These are phyloP conservation scores for Laticauda laticaudata DNA, from an alignment of 2,113 vertebrate genomes.

Conservation along the genomic window DNA sequence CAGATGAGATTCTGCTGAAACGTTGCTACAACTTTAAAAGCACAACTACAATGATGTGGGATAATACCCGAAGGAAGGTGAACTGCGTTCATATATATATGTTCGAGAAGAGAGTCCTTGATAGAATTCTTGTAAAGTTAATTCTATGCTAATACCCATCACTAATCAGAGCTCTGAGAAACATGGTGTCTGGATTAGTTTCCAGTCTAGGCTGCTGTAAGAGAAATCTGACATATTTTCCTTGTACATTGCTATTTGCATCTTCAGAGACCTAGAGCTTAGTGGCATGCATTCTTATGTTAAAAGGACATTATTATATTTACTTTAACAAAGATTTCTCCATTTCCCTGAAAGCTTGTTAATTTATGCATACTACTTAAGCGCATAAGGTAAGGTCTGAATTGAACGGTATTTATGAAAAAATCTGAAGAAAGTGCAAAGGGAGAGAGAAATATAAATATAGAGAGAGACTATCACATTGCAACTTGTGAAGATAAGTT, in stretches of 20 bases:
- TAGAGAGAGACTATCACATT: not conserved
- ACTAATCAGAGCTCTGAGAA: not conserved
- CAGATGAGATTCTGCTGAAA: no score
- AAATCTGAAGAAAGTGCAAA: not conserved
- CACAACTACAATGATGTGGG: no score
- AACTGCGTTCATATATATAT: no score
- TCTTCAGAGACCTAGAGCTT: not conserved
- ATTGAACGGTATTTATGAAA: not conserved
- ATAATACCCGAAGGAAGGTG: no score
- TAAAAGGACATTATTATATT: not conserved
- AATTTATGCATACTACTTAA: not conserved
- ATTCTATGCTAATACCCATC: not conserved
- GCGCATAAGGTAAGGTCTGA: not conserved
- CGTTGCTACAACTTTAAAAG: no score
- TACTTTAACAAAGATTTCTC: not conserved
- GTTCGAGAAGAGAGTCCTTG: not conserved
- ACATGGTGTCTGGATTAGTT: not conserved
- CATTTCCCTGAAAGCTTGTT: not conserved
- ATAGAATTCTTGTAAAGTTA: not conserved
- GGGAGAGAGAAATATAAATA: not conserved
- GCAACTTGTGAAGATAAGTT: not conserved
- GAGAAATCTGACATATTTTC: not conserved
- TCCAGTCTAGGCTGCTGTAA: not conserved
- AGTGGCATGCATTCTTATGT: not conserved
- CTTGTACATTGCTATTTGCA: not conserved